Evolutionary conservation across 1,140 invertebrate genomes (phyloP).

Genomic region (Eupristina koningsbergeri): DNA sequence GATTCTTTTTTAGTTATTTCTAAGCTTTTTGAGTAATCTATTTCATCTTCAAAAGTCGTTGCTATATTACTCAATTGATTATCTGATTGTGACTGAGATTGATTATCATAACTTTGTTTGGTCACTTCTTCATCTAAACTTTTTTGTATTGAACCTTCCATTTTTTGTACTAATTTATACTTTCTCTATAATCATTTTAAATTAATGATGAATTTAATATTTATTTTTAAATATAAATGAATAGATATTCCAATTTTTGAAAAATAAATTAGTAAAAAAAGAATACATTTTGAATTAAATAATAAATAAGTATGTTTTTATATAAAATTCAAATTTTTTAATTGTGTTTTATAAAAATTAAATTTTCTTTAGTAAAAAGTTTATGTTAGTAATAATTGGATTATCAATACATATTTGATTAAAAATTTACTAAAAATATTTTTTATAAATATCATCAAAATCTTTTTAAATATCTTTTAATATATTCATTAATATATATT

Average conservation of each 20-base stretch:
- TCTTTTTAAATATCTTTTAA: too few species aligned
- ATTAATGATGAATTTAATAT: neutral
- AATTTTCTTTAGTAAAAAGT: too few species aligned
- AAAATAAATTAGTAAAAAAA: too few species aligned
- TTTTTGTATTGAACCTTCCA: constrained; percentile 74
- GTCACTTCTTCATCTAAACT: constrained; percentile 71
- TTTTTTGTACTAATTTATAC: constrained; percentile 80
- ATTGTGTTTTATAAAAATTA: too few species aligned
- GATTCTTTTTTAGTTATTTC: constrained; percentile 37
- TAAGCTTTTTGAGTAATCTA: constrained; percentile 49
- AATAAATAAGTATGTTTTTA: too few species aligned
- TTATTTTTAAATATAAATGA: too few species aligned
- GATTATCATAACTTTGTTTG: constrained; percentile 71
- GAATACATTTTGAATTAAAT: too few species aligned
- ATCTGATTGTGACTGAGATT: constrained; percentile 51
- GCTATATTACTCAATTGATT: constrained; percentile 39
- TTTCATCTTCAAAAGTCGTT: constrained; percentile 48
- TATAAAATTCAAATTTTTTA: too few species aligned
- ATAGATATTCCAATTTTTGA: too few species aligned
- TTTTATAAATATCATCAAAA: too few species aligned
- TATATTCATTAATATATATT: too few species aligned
- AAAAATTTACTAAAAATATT: neutral
- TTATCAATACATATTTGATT: neutral
- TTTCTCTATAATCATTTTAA: constrained; percentile 76
- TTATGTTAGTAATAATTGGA: neutral